A percentile compares a stretch with the other conserved stretches of the same genome.
Conservation (phyloP, 2,113 vertebrate genomes). For the Nothobranchius furzeri region DNA sequence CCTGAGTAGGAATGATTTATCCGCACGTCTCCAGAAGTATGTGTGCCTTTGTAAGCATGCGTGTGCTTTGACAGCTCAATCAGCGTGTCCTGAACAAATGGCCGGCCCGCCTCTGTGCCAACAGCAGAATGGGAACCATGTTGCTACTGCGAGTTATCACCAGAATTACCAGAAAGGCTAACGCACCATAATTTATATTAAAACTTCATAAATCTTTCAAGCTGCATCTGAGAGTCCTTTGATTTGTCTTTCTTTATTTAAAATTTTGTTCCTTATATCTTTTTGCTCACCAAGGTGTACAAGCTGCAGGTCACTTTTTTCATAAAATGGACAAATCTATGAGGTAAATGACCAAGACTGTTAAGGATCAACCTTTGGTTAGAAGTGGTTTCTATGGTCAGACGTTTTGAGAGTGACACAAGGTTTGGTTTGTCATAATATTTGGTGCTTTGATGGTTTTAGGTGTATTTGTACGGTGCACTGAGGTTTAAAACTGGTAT, state of each 20-base stretch:
- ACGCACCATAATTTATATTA: conserved; percentile 62
- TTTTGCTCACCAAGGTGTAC: not conserved
- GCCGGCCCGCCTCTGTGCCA: conserved; percentile 48
- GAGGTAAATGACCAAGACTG: not conserved
- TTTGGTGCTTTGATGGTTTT: too few relatives aligned
- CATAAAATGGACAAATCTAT: not conserved
- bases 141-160: conserved; percentile 71
- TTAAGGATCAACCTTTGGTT: too few relatives aligned
- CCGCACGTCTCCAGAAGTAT: conserved; percentile 29
- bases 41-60: conserved; percentile 27
- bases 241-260: conserved; percentile 20
- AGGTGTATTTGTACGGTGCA: too few relatives aligned
- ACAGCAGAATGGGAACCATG: conserved; percentile 52
- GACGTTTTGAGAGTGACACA: too few relatives aligned
- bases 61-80: conserved; percentile 68
- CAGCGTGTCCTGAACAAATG: conserved; percentile 66
- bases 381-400: too few relatives aligned
- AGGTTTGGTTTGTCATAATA: too few relatives aligned
- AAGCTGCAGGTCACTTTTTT: not conserved
- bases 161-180: conserved; percentile 62
- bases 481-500: too few relatives aligned
- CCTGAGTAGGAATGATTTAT: conserved; percentile 39
- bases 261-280: not conserved
- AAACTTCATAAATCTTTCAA: conserved; percentile 41
- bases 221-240: conserved; percentile 29